These are phyloP conservation scores for Sminthurides aquaticus DNA, from an alignment of 2,888 invertebrate species.

Conservation along the genomic window DNA sequence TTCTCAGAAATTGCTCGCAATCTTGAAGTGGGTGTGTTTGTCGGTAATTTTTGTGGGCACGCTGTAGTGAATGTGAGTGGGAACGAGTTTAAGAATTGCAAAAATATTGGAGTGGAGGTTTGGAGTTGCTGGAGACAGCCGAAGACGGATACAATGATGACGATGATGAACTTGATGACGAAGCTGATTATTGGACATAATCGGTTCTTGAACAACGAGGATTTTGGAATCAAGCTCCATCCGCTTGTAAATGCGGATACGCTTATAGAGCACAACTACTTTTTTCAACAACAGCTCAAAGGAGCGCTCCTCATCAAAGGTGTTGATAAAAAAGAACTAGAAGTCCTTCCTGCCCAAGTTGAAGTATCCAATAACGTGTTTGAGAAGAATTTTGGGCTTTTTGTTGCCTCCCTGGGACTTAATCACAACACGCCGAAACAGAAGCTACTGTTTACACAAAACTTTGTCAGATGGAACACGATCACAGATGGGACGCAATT, in stretches of 20 bases:
- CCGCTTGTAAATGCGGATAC: conserved; percentile 74
- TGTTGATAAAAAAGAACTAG: conserved; percentile 68
- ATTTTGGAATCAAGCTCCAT: conserved; percentile 66
- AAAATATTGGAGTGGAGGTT: conserved; percentile 70
- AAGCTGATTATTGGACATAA: conserved; percentile 69
- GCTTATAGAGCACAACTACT: conserved; percentile 79
- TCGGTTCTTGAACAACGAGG: conserved; percentile 62
- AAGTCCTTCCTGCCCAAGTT: conserved; percentile 62
- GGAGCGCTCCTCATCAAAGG: conserved; percentile 82
- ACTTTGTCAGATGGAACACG: conserved; percentile 76
- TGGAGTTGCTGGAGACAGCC: conserved; percentile 67
- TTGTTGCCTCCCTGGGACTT: conserved; percentile 77
- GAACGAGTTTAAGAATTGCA: conserved; percentile 75
- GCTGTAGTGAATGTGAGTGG: conserved; percentile 82
- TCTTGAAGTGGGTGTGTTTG: conserved; percentile 74
- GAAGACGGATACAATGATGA: conserved; percentile 14
- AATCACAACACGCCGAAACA: conserved; percentile 81
- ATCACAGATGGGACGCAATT: conserved; percentile 72
- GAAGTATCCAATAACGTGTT: conserved; percentile 81
- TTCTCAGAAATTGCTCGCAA: conserved; percentile 82
- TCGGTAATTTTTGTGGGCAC: conserved; percentile 82
- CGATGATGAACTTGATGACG: conserved; percentile 43
- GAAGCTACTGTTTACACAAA: conserved; percentile 73
- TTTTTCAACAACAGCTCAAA: conserved; percentile 63
- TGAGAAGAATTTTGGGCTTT: conserved; percentile 76